These are phyloP conservation scores for Parascotia fuliginaria DNA, from an alignment of 2,888 invertebrate genomes.

Conservation along the genomic window DNA sequence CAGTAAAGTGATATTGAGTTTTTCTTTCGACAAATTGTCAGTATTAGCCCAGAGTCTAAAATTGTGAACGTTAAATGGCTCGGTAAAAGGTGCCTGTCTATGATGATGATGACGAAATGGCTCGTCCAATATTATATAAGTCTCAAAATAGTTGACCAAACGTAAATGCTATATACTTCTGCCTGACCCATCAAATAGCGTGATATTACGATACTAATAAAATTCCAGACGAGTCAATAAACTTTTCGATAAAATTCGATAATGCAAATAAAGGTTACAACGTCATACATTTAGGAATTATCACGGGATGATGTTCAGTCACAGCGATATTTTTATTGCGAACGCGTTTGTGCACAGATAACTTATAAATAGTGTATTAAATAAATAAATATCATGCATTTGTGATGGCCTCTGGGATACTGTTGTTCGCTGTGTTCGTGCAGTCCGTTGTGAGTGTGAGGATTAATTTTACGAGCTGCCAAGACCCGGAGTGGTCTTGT, in stretches of 20 bases:
- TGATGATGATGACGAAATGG: too few relatives aligned
- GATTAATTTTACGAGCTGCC: conserved; percentile 76
- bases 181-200: too few relatives aligned
- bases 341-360: conserved; percentile 44
- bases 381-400: conserved; percentile 26
- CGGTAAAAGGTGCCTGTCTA: too few relatives aligned
- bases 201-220: too few relatives aligned
- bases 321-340: conserved; percentile 59
- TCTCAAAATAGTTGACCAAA: too few relatives aligned
- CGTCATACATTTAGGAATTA: conserved; percentile 57
- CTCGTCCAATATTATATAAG: too few relatives aligned
- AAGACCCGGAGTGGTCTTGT: conserved; percentile 76
- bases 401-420: conserved; percentile 50
- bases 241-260: conserved; percentile 56
- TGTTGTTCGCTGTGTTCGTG: conserved; percentile 38
- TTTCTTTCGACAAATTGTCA: too few relatives aligned
- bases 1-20: too few relatives aligned
- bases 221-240: conserved; percentile 51
- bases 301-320: conserved; percentile 65
- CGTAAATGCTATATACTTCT: too few relatives aligned
- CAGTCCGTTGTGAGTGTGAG: conserved; percentile 56
- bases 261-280: conserved; percentile 48
- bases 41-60: too few relatives aligned
- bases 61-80: too few relatives aligned
- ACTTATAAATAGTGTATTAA: not conserved